Evolutionary conservation across 2,113 vertebrate genomes (phyloP), one percentile per base, ranked within the genome.

Genomic region (Cryptomyrus ogoouensis): DNA sequence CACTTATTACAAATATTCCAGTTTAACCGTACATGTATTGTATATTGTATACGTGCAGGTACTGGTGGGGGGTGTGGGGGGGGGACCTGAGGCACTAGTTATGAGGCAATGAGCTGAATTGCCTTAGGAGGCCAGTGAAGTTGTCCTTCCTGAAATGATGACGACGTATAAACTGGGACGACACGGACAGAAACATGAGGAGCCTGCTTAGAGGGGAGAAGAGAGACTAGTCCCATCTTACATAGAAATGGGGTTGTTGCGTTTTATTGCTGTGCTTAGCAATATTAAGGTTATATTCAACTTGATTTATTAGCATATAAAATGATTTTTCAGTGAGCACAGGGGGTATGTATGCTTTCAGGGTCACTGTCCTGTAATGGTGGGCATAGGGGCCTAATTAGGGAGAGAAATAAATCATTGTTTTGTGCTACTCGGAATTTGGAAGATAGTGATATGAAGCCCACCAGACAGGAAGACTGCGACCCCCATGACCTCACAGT

Each of bases 31-130:
- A 13, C 21, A 8, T 46, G 83, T 84, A 84, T 84, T 47, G 83
- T 84, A 13, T 42, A 83, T 2, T 39, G 35, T 39, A 39, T 39
- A 39, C 35, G 31, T 74, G n/a, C 66, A 35, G 66, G 66, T 35
- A 19, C 39, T 83, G 39, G 27, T 39, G 17, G 1, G 15, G 42
- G 21, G 47, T 12, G 50, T 1, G 50, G 13, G 15, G 50, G 50
- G 50, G 2, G 7, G 21, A n/a, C 42, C 44, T 15, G 74, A 94
- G 91, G 94, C 92, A 90, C 91, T 93, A 91, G 83, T 84, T 84
- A 44, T 2, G 44, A 84, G 83, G 44, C 83, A 13, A 47, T 84
- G 44, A 47, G 44, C 83, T 47, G 39, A 84, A 84, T 21, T 47
- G 44, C 90, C 92, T 90, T 2, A 90, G 91, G 90, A 92, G 92